Conservation (phyloP, 2,113 vertebrate species). For the Pristiophorus japonicus region DNA sequence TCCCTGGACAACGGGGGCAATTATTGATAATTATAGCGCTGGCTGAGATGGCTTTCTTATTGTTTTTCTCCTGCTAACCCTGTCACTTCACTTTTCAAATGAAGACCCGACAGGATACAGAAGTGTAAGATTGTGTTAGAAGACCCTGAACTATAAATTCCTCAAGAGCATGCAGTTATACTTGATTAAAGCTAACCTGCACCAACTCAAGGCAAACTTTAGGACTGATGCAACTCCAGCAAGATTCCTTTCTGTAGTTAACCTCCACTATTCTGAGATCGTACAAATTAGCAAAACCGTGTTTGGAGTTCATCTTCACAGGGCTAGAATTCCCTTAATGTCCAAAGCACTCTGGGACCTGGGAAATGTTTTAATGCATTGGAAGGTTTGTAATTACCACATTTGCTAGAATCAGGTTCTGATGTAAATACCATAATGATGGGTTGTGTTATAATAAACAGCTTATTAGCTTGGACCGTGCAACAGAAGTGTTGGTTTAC, state of each 20-base stretch:
- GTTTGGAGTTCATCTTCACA: neutral
- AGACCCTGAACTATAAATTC: neutral
- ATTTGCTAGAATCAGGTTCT: neutral
- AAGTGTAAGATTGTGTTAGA: neutral
- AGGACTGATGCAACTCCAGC: neutral
- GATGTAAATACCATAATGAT: neutral
- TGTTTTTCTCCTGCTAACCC: neutral
- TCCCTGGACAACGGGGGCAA: neutral
- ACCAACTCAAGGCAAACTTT: neutral
- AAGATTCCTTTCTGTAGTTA: neutral
- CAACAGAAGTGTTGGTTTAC: neutral
- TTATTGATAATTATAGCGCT: neutral
- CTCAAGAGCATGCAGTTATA: neutral
- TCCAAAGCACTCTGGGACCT: neutral
- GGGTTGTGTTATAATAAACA: neutral
- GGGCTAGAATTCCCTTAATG: neutral
- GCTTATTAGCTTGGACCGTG: neutral
- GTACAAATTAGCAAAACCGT: neutral
- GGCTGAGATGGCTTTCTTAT: neutral
- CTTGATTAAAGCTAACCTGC: neutral
- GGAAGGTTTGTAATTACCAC: neutral
- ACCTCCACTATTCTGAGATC: neutral
- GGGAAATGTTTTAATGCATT: neutral
- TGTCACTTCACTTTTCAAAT: neutral
- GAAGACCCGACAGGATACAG: neutral